Evolutionary conservation across 2,797 vertebrate species (phyloP).

Genomic region (Lepus oiostolus): DNA sequence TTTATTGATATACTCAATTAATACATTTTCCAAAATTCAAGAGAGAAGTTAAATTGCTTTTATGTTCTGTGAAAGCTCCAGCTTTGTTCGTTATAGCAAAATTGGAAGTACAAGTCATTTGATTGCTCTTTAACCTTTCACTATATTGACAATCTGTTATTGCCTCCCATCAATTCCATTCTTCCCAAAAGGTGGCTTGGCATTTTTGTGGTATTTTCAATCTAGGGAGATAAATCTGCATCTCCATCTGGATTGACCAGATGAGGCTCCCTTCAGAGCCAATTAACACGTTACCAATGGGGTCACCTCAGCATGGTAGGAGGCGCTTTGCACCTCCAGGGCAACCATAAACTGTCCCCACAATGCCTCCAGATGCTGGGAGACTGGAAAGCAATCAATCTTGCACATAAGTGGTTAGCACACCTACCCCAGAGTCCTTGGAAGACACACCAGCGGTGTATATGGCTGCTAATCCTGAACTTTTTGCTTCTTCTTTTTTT

Average conservation of each 20-base stretch:
- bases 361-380: slow-evolving; percentile 82
- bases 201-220: slow-evolving; percentile 82
- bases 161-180: slow-evolving; percentile 73
- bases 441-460: slow-evolving; percentile 39
- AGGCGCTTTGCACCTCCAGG: slow-evolving; percentile 84
- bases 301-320: slow-evolving; percentile 79
- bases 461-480: not conserved
- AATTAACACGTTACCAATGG: slow-evolving; percentile 83
- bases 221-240: slow-evolving; percentile 81
- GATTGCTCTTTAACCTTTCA: slow-evolving; percentile 81
- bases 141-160: slow-evolving; percentile 80
- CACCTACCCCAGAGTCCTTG: slow-evolving; percentile 69
- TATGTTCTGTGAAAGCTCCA: slow-evolving; percentile 21
- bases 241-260: slow-evolving; percentile 84
- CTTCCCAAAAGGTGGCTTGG: slow-evolving; percentile 80
- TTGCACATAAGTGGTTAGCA: slow-evolving; percentile 66
- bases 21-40: slow-evolving; percentile 69
- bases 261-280: slow-evolving; percentile 84
- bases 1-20: slow-evolving; percentile 44
- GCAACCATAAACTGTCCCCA: slow-evolving; percentile 78
- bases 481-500: slow-evolving; percentile 63
- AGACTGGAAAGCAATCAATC: slow-evolving; percentile 77
- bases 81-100: slow-evolving; percentile 71
- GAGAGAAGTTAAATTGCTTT: slow-evolving; percentile 58
- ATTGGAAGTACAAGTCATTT: slow-evolving; percentile 45